These are phyloP conservation scores for Lepidurus arcticus DNA, from an alignment of 1,140 invertebrate species.

Conservation along the genomic window DNA sequence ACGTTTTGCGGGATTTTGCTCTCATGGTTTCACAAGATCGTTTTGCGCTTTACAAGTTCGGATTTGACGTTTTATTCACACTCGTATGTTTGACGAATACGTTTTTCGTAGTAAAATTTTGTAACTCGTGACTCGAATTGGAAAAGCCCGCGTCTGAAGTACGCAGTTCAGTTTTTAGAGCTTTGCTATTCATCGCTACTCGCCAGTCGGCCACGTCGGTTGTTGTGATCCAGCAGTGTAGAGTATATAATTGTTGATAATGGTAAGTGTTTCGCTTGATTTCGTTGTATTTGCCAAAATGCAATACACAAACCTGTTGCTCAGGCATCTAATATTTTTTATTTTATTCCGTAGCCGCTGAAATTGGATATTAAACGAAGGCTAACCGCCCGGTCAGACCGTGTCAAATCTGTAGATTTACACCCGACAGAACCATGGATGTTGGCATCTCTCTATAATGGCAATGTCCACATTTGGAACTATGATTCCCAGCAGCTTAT, in stretches of 20 bases:
- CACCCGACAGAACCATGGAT: constrained; percentile 98
- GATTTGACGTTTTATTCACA: too few relatives aligned
- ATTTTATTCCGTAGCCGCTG: constrained; percentile 64
- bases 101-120: too few relatives aligned
- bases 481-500: constrained; percentile 88
- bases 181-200: neutral
- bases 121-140: neutral
- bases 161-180: neutral
- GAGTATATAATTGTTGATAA: constrained; percentile 23
- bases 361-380: constrained; percentile 97
- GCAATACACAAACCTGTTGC: neutral
- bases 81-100: too few relatives aligned
- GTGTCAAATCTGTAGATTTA: constrained; percentile 96
- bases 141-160: neutral
- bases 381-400: constrained; percentile 90
- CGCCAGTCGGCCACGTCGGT: neutral
- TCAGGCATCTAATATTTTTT: neutral
- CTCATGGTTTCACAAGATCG: too few relatives aligned
- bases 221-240: neutral
- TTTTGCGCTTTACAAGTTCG: too few relatives aligned
- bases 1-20: too few relatives aligned
- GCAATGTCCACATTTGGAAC: constrained; percentile 99
- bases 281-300: neutral
- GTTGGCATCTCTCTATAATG: constrained; percentile 95
- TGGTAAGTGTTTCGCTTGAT: neutral